Percentiles rank a stretch among this genome's conserved stretches.
Evolutionary conservation across 2,888 invertebrate species (phyloP).

Genomic region (Ecliptopera silaceata): DNA sequence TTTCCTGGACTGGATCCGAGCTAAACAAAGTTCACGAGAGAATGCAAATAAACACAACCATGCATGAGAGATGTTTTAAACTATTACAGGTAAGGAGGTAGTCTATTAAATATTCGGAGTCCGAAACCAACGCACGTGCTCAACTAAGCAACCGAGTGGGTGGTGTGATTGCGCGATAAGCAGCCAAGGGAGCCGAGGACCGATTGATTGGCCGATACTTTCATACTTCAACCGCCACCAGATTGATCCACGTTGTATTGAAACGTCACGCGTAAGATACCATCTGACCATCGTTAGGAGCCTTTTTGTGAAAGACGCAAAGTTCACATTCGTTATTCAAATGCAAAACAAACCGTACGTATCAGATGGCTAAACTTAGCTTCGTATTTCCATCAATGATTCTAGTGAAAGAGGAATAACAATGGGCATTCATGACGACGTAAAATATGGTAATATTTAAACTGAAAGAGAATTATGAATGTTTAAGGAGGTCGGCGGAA

Average conservation of each 20-base stretch:
- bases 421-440: slow-evolving; percentile 53
- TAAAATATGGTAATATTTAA: slow-evolving; percentile 53
- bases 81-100: slow-evolving; percentile 14
- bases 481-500: slow-evolving; percentile 50
- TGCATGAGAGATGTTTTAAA: slow-evolving; percentile 21
- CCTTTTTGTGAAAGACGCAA: slow-evolving; percentile 53
- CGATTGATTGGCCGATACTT: slow-evolving; percentile 60
- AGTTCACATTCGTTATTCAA: slow-evolving; percentile 73
- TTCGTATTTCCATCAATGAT: slow-evolving; percentile 59
- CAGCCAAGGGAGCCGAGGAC: slow-evolving; percentile 38
- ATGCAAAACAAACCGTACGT: slow-evolving; percentile 57
- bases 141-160: slow-evolving; percentile 45
- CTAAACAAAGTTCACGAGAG: slow-evolving; percentile 36
- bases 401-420: slow-evolving; percentile 58
- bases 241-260: slow-evolving; percentile 77
- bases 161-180: slow-evolving; percentile 52
- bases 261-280: slow-evolving; percentile 76
- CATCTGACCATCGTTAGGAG: slow-evolving; percentile 73
- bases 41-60: slow-evolving; percentile 34
- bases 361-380: slow-evolving; percentile 65
- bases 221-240: slow-evolving; percentile 47
- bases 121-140: slow-evolving; percentile 42
- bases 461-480: slow-evolving; percentile 47
- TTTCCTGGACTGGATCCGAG: slow-evolving; percentile 40
- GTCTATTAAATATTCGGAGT: slow-evolving; percentile 23